Percentiles rank a stretch among this genome's conserved stretches.
Conservation (phyloP, 2,797 vertebrate genomes). For the Gymnopithys bicolor region DNA sequence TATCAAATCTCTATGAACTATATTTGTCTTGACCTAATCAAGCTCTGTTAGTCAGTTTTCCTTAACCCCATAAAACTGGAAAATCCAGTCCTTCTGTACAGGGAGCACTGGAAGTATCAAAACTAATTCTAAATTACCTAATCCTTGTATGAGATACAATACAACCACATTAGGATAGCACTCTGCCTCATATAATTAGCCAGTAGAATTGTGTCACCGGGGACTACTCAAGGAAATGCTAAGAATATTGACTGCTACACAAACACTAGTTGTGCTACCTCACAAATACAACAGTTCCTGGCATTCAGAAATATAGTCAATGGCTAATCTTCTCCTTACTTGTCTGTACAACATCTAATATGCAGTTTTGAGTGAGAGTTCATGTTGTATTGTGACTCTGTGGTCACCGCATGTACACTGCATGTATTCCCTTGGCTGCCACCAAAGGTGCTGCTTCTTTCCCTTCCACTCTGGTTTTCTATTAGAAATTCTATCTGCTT, state of each 20-base stretch:
- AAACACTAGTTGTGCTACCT: not conserved
- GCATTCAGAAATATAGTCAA: not conserved
- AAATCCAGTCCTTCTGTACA: not conserved
- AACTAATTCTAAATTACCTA: not conserved
- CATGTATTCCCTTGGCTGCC: not conserved
- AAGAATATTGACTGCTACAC: not conserved
- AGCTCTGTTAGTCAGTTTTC: not conserved
- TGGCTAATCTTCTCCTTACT: not conserved
- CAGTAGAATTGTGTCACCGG: not conserved
- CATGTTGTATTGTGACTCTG: not conserved
- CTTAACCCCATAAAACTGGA: not conserved
- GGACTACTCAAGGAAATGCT: not conserved
- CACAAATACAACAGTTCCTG: not conserved
- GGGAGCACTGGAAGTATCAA: not conserved
- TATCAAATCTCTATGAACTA: not conserved
- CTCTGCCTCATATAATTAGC: not conserved
- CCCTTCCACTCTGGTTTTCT: not conserved
- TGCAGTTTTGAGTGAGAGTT: not conserved
- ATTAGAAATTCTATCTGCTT: not conserved
- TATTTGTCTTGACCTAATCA: not conserved
- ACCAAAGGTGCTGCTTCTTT: not conserved
- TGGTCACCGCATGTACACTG: not conserved
- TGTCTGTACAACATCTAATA: not conserved
- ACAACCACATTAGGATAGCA: not conserved
- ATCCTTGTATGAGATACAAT: not conserved